phyloP scores from a whole-genome alignment of 2,113 vertebrate species.

The Lipophrys pholis region DNA sequence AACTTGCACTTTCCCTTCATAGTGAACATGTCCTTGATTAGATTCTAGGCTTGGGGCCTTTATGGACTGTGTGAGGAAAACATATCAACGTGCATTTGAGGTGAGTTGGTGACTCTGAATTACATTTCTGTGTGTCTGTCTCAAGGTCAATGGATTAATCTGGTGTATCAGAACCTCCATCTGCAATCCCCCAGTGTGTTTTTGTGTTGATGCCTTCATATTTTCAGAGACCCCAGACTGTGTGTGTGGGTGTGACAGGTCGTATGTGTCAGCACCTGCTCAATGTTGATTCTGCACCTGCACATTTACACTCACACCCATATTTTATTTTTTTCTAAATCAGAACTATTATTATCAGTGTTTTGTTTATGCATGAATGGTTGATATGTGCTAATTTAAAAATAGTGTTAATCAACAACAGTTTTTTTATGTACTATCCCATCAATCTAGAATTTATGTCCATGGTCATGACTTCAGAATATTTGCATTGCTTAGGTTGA shows the following conservation, averaged over 20 bases:
- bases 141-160: no score
- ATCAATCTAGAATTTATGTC: not conserved
- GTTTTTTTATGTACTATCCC: no score
- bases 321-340: no score
- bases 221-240: not conserved
- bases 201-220: not conserved
- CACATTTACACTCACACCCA: not conserved
- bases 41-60: no score
- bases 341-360: not conserved
- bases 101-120: no score
- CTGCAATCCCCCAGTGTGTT: not conserved
- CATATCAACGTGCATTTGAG: no score
- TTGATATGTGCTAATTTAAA: not conserved
- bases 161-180: no score
- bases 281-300: conserved; percentile 26
- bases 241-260: not conserved
- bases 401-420: no score
- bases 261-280: conserved; percentile 27
- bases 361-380: not conserved
- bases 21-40: no score
- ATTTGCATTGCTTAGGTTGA: not conserved
- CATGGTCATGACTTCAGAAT: not conserved
- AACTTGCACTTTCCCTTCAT: no score
- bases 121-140: no score
- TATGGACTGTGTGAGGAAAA: no score